Percentiles rank a stretch among this genome's conserved stretches.
Conservation (phyloP, 2,797 vertebrate species). For the Urocyon cinereoargenteus region DNA sequence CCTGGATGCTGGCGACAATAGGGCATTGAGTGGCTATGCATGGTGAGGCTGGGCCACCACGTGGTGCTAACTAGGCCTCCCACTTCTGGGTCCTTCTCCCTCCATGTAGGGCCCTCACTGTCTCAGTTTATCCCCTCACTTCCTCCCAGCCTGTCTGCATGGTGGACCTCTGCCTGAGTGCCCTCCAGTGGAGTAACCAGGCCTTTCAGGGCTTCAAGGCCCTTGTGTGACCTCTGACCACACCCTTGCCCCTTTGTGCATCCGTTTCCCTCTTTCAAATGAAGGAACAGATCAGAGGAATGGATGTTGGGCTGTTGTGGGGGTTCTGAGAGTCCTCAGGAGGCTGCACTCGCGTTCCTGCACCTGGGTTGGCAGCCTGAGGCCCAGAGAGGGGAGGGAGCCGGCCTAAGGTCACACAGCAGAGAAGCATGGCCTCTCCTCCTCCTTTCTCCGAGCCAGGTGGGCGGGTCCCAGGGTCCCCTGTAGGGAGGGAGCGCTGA, state of each 20-base stretch:
- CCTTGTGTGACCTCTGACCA: constrained; percentile 74
- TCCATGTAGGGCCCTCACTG: not conserved
- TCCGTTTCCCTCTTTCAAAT: not conserved
- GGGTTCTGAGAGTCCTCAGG: not conserved
- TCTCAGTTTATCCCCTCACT: not conserved
- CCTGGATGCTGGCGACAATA: constrained; percentile 59
- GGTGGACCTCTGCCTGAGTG: not conserved
- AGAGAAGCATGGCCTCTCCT: not conserved
- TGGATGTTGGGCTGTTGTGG: not conserved
- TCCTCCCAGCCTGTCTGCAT: not conserved
- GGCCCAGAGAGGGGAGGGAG: constrained; percentile 37
- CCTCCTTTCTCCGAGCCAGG: constrained; percentile 26
- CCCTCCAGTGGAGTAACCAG: not conserved
- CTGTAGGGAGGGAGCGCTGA: not conserved
- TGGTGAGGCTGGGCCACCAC: constrained; percentile 66
- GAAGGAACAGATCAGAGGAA: not conserved
- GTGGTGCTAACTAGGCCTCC: constrained; percentile 60
- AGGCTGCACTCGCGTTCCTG: not conserved
- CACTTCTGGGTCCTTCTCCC: constrained; percentile 32
- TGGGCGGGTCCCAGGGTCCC: constrained; percentile 51
- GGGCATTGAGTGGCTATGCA: constrained; percentile 61
- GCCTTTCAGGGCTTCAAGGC: not conserved
- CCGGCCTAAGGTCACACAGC: constrained; percentile 64
- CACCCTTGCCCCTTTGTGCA: constrained; percentile 69
- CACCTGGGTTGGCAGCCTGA: not conserved